Percentiles rank a stretch among this genome's conserved stretches.
Evolutionary conservation across 2,113 vertebrate species (phyloP).

Genomic region (Spilogale gracilis): DNA sequence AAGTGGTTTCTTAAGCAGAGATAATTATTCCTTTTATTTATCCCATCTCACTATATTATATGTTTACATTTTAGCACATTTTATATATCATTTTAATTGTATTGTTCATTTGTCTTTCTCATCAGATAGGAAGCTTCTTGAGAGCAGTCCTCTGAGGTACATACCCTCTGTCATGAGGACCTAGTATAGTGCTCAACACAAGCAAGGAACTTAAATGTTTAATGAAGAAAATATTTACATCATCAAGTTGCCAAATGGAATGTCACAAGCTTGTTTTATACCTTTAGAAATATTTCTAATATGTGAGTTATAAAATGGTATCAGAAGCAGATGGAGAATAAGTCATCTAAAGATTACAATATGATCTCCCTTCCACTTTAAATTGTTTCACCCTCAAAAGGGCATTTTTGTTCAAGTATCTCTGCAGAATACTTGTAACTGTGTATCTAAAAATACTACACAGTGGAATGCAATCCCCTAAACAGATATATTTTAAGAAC

Average conservation of each 20-base stretch:
- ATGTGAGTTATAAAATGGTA: neutral
- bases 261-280: neutral
- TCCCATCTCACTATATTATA: neutral
- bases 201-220: neutral
- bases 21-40: neutral
- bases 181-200: neutral
- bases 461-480: neutral
- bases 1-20: neutral
- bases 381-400: neutral
- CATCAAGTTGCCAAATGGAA: neutral
- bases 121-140: neutral
- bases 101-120: neutral
- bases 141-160: neutral
- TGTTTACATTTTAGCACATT: neutral
- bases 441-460: neutral
- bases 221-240: neutral
- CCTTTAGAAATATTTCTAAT: conserved; percentile 30
- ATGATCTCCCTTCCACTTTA: neutral
- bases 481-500: neutral
- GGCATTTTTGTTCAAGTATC: neutral
- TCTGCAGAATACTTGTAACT: neutral
- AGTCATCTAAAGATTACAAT: neutral
- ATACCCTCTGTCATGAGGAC: neutral
- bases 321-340: neutral
- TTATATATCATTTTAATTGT: neutral